Base-by-base conservation (phyloP, 2,888 invertebrate species). In the Torymus auratus region DNA sequence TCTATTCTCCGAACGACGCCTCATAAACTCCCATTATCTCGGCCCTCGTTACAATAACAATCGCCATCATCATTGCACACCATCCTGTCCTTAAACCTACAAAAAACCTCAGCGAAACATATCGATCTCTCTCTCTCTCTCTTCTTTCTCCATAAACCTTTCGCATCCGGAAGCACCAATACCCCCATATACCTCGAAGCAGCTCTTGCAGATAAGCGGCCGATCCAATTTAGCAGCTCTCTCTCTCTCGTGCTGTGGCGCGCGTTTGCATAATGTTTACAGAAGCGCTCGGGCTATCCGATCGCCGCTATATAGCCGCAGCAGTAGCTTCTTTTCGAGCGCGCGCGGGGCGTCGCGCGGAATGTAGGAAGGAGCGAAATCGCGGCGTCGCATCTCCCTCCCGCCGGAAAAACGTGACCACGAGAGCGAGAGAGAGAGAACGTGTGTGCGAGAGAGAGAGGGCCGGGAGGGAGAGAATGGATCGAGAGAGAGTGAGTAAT, bases 191-290 rank as follows among this genome's bases (percentile, higher is more conserved):
- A 28, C 28, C 28, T 28, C 28, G 28, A 28, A 28, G 28, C 28
- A 28, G 28, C 28, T 23, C 61, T 13, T 2, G 23, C 14, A 61
- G 12, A 23, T 60, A 60, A 17, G 15, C n/a, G n/a, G 69, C 41
- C 50, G 70, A 70, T 70, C 70, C 70, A 70, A 70, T 70, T 70
- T 70, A 70, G 28, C 28, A 28, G 28, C 28, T 28, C 28, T 12
- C 64, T 53, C 28, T 28, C 28, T 12, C 64, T 53, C n/a, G 14
- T 53, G n/a, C 28, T 10, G 28, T 7, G 28, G 5, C 5, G 10
- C 56, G n/a, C 2, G 70, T 70, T 70, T 70, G 70, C 70, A 70
- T 70, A 70, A 70, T 70, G 60, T 70, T 70, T 70, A 70, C 70
- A 70, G 70, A 70, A 70, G 70, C 70, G 58, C 70, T 41, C 13